phyloP scores from a whole-genome alignment of 2,797 vertebrate species.

The Onychomys arenicola region DNA sequence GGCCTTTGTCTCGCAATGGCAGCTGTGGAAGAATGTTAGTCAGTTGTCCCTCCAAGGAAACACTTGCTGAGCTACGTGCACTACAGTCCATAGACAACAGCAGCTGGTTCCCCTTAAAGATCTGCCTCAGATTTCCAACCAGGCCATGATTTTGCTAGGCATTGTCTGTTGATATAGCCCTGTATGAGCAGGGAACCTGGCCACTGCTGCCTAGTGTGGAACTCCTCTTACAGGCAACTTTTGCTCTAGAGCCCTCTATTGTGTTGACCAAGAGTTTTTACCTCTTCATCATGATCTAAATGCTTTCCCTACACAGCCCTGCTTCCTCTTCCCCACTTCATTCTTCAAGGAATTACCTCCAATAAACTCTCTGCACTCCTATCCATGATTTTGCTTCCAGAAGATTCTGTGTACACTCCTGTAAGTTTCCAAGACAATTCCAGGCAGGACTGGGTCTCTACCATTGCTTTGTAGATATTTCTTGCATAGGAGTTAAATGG shows the following conservation, averaged over 20 bases:
- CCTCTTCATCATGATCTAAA: not conserved
- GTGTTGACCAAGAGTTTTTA: not conserved
- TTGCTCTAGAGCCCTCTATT: not conserved
- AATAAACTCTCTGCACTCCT: not conserved
- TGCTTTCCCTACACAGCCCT: not conserved
- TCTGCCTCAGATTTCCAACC: not conserved
- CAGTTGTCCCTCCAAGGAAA: slow-evolving; percentile 8
- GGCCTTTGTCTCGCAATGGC: not conserved
- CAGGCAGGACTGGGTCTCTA: not conserved
- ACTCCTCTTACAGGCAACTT: not conserved
- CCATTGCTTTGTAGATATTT: slow-evolving; percentile 19
- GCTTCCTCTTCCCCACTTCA: not conserved
- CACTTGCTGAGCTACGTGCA: not conserved
- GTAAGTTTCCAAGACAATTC: not conserved
- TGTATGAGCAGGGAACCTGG: not conserved
- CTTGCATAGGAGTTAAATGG: not conserved
- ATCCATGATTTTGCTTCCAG: slow-evolving; percentile 1
- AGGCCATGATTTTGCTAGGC: not conserved
- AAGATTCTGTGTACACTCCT: not conserved
- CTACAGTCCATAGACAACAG: not conserved
- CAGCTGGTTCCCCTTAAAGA: not conserved
- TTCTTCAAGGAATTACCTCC: not conserved
- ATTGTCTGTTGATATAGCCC: not conserved
- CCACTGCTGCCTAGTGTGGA: not conserved
- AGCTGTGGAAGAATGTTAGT: not conserved